Evolutionary conservation across 2,888 invertebrate genomes (phyloP).

Genomic region (Parthenolecanium corni): DNA sequence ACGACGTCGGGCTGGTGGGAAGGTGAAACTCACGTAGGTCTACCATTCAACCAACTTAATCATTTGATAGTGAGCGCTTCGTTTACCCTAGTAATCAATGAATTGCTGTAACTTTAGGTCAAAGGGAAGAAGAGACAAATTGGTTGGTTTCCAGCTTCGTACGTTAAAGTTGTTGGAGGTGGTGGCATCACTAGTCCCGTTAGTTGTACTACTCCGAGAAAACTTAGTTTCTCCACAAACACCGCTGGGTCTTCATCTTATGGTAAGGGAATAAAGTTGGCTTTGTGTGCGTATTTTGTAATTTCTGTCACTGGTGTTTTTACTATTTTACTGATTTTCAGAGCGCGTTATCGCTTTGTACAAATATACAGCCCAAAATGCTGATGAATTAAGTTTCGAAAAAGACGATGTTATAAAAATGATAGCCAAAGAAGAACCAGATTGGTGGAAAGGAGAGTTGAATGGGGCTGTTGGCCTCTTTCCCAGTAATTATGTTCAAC

Average conservation of each 20-base stretch:
- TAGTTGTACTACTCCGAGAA: conserved; percentile 1
- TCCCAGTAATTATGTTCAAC: conserved; percentile 88
- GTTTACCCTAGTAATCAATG: background rate
- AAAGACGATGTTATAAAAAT: conserved; percentile 85
- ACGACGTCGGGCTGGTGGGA: conserved; percentile 99
- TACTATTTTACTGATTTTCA: conserved; percentile 35
- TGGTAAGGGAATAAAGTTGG: background rate
- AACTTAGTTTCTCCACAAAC: conserved; percentile 15
- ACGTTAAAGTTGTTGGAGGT: conserved; percentile 61
- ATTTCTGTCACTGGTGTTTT: background rate
- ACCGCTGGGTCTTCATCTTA: background rate
- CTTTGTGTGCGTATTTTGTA: too few species aligned
- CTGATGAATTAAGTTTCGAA: conserved; percentile 85
- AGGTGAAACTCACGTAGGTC: conserved; percentile 77
- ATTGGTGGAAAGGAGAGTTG: conserved; percentile 95
- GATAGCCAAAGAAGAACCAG: conserved; percentile 81
- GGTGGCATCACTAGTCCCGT: conserved; percentile 31
- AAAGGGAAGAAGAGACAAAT: conserved; percentile 77
- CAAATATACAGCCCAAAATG: conserved; percentile 86
- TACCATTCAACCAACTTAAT: background rate
- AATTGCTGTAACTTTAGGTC: conserved; percentile 38
- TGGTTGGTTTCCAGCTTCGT: conserved; percentile 99
- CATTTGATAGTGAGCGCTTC: too few species aligned
- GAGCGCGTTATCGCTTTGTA: conserved; percentile 87
- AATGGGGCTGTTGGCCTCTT: conserved; percentile 83